Evolutionary conservation across 2,797 vertebrate genomes (phyloP), one percentile per base, ranked within the genome.

Genomic region (Pterois miles): DNA sequence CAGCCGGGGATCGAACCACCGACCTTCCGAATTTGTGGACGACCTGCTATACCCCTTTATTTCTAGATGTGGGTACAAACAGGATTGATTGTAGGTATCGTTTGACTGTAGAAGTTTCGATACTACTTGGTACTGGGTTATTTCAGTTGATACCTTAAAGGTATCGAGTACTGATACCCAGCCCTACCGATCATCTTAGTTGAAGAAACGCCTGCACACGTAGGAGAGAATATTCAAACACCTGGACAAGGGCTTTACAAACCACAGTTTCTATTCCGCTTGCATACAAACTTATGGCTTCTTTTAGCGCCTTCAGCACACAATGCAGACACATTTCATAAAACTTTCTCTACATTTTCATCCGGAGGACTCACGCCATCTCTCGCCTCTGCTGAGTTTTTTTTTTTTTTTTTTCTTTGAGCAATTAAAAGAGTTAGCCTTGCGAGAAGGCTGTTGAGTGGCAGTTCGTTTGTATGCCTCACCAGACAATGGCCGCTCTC

Each of bases 351-450:
- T 36, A 36, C 59, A 80, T 64, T 60, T 58, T 72, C 65, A 58
- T 74, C 67, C 69, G 9, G 6, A 71, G 59, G 67, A 71, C 59
- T 85, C 72, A 6, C 23, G 16, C 64, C 56, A 8, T 65, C 70
- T 67, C 60, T 74, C 36, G 16, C 33, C 38, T 72, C 56, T 13
- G 18, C 40, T 53, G 38, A 65, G n/a, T n/a, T n/a, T n/a, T 73
- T 74, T 63, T 85, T 64, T 77, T 64, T 36, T 60, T 83, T 68
- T 75, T 71, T 43, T 58, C 18, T 12, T 75, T 34, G 38, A 82
- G 81, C 85, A 88, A 89, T 88, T 88, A 89, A 88, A 87, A 81
- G 80, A 78, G 62, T 76, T 87, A 88, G 84, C 83, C 72, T 90
- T 87, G 88, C 77, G 64, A 85, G 79, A 57, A 89, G 83, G 29